Base-by-base conservation (phyloP, 1,140 invertebrate species). In the Drosophila sturtevanti region DNA sequence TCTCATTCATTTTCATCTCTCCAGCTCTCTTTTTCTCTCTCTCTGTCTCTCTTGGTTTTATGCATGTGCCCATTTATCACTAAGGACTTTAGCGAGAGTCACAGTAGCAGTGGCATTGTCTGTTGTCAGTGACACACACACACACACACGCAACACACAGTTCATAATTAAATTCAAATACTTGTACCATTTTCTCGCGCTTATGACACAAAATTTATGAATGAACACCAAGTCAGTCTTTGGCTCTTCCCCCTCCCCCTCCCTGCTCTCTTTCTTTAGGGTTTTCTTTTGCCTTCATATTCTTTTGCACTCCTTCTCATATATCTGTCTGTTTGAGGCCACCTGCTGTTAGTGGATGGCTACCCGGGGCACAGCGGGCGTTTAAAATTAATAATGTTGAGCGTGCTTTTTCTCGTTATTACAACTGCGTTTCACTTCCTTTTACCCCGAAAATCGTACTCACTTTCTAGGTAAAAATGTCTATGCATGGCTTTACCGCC, bases 151-250 rank as follows among this genome's bases (percentile, higher is more conserved):
- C 70, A 66, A 66, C 41, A 48, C 68, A 68, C 58, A 89, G 84
- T 84, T 89, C 80, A 89, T 89, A 89, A 89, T 89, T 89, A 89
- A 89, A 89, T 89, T 89, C 77, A 89, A 89, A 89, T 89, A 85
- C 84, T 89, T 84, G 76, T 77, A 74, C 80, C 69, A 84, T 84
- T 87, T 89, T 89, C 76, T 68, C 76, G 70, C 82, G 76, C 84
- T 89, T 89, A 84, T 77, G 84, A 89, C 79, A 77, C 70, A 72
- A 71, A 87, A 87, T 87, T 87, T 87, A 87, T 87, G 84, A 87
- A 87, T 89, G 79, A 84, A 65, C 55, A 65, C 64, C 55, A 65
- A 56, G 56, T 61, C 38, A 38, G 16, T 52, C 9, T 34, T n/a
- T 18, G n/a, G 9, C 27, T 7, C 12, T 18, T n/a, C 41, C 5